phyloP scores from a whole-genome alignment of 2,888 invertebrate genomes.

The Heterodera filipjevi region DNA sequence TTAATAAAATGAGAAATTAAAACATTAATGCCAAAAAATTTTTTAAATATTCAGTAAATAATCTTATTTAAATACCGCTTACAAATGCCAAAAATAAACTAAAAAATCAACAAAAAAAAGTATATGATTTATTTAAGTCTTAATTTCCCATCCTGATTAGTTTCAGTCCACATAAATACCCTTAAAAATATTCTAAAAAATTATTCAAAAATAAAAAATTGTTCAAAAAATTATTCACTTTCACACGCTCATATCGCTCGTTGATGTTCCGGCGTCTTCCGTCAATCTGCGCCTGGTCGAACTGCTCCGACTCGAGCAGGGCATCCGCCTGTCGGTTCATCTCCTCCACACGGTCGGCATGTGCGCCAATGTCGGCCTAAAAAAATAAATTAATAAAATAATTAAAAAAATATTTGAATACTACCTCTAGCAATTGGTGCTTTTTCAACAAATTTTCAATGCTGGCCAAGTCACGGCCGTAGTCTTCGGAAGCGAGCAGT shows the following conservation, averaged over 20 bases:
- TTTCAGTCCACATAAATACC: no score
- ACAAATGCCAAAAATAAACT: no score
- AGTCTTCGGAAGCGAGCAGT: constrained; percentile 76
- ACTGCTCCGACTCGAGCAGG: constrained; percentile 91
- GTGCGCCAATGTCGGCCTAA: constrained; percentile 92
- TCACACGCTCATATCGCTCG: constrained; percentile 81
- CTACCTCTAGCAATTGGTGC: constrained; percentile 48
- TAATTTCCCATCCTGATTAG: no score
- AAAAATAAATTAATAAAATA: not conserved
- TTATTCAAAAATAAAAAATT: no score
- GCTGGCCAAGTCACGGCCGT: constrained; percentile 94
- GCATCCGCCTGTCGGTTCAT: constrained; percentile 82
- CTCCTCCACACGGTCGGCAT: constrained; percentile 73
- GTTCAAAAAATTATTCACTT: constrained; percentile 73
- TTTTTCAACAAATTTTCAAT: constrained; percentile 98
- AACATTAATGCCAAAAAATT: no score
- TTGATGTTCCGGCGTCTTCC: constrained; percentile 90
- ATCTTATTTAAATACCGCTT: no score
- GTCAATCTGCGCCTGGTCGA: constrained; percentile 84
- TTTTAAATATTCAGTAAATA: no score
- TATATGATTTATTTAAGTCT: no score
- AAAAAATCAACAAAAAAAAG: not conserved
- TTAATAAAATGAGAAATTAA: no score
- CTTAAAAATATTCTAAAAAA: no score
- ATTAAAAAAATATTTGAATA: constrained; percentile 68